Conservation (phyloP, 2,797 vertebrate genomes). For the Clarias fuscus region DNA sequence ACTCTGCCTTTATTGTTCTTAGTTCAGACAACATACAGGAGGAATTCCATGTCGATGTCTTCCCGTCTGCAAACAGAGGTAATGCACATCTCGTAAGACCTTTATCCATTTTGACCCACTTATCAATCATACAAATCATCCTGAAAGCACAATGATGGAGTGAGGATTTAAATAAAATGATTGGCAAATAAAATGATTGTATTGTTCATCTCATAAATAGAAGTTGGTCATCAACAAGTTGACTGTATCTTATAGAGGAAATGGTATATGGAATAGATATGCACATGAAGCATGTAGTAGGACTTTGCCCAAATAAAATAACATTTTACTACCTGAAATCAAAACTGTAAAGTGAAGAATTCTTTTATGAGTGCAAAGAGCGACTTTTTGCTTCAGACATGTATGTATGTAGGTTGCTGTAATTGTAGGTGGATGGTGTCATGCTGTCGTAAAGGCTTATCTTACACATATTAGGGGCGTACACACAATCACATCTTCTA, state of each 20-base stretch:
- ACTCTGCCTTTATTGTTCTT: constrained; percentile 56
- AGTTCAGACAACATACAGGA: constrained; percentile 51
- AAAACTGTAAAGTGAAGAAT: neutral
- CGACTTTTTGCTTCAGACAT: neutral
- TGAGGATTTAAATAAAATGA: neutral
- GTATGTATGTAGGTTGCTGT: neutral
- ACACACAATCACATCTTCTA: constrained; percentile 14
- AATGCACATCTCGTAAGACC: constrained; percentile 44
- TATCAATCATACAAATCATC: neutral
- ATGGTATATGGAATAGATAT: neutral
- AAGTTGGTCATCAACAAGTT: neutral
- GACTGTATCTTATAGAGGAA: neutral
- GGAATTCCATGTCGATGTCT: constrained; percentile 69
- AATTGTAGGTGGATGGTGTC: constrained; percentile 36
- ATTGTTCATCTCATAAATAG: neutral
- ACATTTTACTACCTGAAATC: neutral
- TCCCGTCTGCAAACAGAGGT: constrained; percentile 68
- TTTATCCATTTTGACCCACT: neutral
- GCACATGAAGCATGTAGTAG: neutral
- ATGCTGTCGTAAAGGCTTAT: constrained; percentile 49
- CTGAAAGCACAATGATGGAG: neutral
- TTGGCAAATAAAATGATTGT: neutral
- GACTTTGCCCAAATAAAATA: constrained; percentile 19
- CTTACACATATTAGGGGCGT: constrained; percentile 16
- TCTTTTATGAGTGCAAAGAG: constrained; percentile 14